Conservation (phyloP, 2,797 vertebrate genomes). For the Propithecus deckenii region DNA sequence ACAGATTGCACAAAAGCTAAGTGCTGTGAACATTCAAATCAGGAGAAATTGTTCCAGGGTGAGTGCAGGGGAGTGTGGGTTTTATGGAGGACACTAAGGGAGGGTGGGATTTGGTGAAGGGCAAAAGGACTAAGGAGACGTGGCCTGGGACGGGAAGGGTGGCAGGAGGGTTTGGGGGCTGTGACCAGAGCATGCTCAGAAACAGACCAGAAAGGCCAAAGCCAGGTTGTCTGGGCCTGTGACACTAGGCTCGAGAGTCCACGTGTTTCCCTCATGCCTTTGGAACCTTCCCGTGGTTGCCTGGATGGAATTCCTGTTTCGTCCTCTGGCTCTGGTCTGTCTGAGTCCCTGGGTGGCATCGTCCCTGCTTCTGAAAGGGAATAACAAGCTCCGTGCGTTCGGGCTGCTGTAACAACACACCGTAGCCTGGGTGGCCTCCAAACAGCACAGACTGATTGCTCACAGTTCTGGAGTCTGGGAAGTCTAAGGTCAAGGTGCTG, state of each 20-base stretch:
- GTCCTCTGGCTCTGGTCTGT: neutral
- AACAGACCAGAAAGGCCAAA: neutral
- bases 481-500: neutral
- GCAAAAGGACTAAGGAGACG: fast-evolving
- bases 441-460: neutral
- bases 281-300: neutral
- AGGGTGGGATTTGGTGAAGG: neutral
- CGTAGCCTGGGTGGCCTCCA: neutral
- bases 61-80: neutral
- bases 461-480: neutral
- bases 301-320: neutral
- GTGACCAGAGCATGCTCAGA: neutral
- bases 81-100: neutral
- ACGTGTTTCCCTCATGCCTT: neutral
- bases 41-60: neutral
- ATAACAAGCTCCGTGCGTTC: neutral
- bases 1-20: neutral
- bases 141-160: no score
- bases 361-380: neutral
- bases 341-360: neutral
- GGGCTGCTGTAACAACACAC: neutral
- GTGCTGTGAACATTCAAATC: neutral
- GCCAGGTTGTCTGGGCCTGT: no score
- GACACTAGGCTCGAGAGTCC: neutral
- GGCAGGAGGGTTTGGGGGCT: neutral